Conservation (phyloP, 2,113 vertebrate species). For the Callipepla californica region DNA sequence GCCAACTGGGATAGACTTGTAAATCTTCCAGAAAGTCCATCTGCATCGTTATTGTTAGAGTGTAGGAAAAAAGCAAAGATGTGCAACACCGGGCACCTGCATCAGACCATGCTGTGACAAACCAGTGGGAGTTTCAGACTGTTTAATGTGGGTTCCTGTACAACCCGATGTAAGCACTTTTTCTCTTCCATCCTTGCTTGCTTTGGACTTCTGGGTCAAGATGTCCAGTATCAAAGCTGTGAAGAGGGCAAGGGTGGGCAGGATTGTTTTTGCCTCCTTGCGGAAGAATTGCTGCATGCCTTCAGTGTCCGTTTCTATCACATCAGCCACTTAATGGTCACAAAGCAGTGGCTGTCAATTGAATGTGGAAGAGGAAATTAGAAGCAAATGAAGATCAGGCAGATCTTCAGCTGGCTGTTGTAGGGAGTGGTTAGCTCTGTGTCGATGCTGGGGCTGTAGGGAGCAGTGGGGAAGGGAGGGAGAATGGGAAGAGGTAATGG, state of each 20-base stretch:
- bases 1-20: not conserved
- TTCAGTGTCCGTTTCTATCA: not conserved
- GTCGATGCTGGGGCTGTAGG: not conserved
- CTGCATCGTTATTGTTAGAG: not conserved
- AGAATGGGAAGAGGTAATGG: constrained; percentile 24
- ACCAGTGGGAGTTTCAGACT: not conserved
- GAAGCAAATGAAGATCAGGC: not conserved
- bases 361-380: not conserved
- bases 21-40: not conserved
- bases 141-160: not conserved
- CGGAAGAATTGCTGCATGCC: not conserved
- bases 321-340: not conserved
- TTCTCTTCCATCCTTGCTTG: not conserved
- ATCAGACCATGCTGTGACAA: not conserved
- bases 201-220: not conserved
- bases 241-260: not conserved
- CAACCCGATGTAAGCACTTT: not conserved
- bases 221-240: not conserved
- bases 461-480: not conserved
- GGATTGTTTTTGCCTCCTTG: not conserved
- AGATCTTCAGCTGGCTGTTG: not conserved
- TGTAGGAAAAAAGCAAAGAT: not conserved
- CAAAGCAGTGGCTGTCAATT: not conserved
- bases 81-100: not conserved
- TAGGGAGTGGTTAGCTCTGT: not conserved